Evolutionary conservation across 1,140 invertebrate species (phyloP).

Genomic region (Procambarus clarkii): DNA sequence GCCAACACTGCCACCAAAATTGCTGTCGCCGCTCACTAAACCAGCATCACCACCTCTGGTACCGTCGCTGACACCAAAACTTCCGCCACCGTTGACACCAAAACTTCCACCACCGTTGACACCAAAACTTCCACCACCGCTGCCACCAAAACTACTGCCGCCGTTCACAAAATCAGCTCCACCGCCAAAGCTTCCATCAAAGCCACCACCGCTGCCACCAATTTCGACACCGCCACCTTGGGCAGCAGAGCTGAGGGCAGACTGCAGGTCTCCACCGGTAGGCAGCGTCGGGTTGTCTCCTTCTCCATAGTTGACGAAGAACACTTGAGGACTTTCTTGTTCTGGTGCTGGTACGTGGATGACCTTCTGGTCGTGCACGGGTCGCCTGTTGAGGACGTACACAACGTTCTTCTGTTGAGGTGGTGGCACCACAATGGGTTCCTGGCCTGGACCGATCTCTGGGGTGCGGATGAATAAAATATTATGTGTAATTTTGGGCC

Average conservation of each 20-base stretch:
- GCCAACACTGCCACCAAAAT: too few species aligned
- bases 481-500: conserved; percentile 23
- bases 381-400: conserved; percentile 1
- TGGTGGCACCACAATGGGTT: conserved; percentile 36
- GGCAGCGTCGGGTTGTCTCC: conserved; percentile 38
- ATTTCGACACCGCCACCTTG: not conserved
- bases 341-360: conserved; percentile 15
- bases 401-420: conserved; percentile 48
- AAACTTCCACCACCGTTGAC: too few species aligned
- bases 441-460: not conserved
- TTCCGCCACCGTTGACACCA: too few species aligned
- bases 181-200: not conserved
- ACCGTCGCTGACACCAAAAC: too few species aligned
- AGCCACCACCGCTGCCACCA: not conserved
- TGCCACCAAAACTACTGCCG: not conserved
- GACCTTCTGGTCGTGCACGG: not conserved
- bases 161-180: not conserved
- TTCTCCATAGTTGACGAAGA: not conserved
- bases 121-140: too few species aligned
- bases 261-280: conserved; percentile 32
- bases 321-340: conserved; percentile 1
- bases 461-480: conserved; percentile 26
- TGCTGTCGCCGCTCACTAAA: too few species aligned
- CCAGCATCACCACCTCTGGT: too few species aligned
- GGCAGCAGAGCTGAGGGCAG: conserved; percentile 13